Evolutionary conservation across 1,140 invertebrate genomes (phyloP), one percentile per base, ranked within the genome.

Genomic region (Drosophila parabipectinata): DNA sequence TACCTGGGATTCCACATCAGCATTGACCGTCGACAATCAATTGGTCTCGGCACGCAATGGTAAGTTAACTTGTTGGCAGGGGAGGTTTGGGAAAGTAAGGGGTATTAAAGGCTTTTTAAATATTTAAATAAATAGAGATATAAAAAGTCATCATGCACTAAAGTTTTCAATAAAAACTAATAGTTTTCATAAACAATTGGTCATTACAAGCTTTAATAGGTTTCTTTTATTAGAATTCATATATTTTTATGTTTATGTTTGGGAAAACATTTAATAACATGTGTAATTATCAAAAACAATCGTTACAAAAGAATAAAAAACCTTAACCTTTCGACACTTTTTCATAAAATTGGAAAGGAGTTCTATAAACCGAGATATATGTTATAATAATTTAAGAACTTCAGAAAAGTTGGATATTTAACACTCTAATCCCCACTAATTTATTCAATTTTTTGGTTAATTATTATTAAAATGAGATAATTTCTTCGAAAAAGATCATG

Each of bases 41-140:
- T 72, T 91, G 63, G 90, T 91, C 32, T 91, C 90, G 5, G 90
- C 90, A 21, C 72, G 90, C 62, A 91, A 91, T 90, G 90, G 90
- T 91, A 78, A 90, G 80, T 63, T 7, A 10, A 12, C 30, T 8
- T 8, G 6, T 3, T 14, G 21, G 18, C 2, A 18, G 44, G 44
- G 9, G 15, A 10, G 18, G 24, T 26, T 47, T 48, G 26, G 52
- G 12, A 61, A 30, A 24, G 18, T 18, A 10, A 34, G 15, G 12
- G 56, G 10, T 48, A 48, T 2, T 8, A 15, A 18, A 44, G 2
- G 14, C 15, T 14, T 8, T 44, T 18, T 8, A 14, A 18, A 18
- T 44, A 9, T 9, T 44, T 5, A 7, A 44, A 44, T 44, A 44
- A 41, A 10, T 21, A 21, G 21, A 21, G 21, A 21, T 41, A 14